Evolutionary conservation across 2,113 vertebrate species (phyloP).

Genomic region (Entomyzon cyanotis): DNA sequence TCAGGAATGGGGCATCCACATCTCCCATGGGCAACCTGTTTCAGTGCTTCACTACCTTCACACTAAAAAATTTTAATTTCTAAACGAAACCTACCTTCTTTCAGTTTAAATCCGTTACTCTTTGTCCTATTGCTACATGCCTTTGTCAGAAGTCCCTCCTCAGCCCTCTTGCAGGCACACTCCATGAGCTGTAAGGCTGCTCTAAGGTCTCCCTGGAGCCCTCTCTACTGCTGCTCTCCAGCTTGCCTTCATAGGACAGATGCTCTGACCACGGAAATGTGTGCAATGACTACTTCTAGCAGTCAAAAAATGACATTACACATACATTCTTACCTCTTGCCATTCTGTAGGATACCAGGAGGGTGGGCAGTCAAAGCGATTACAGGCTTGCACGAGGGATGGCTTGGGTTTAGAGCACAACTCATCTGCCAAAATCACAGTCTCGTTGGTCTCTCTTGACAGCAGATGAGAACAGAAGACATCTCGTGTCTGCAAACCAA

Average conservation of each 20-base stretch:
- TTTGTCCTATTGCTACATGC: not conserved
- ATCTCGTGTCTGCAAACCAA: slow-evolving; percentile 88
- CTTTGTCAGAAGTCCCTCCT: not conserved
- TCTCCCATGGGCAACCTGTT: accelerated
- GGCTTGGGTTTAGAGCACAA: slow-evolving; percentile 86
- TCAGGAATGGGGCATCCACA: not conserved
- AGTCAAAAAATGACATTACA: not conserved
- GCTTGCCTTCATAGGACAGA: not conserved
- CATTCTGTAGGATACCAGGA: slow-evolving; percentile 86
- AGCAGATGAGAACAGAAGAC: slow-evolving; percentile 84
- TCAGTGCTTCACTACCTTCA: not conserved
- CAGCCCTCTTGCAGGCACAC: not conserved
- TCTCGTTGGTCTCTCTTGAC: slow-evolving; percentile 81
- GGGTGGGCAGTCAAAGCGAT: slow-evolving; percentile 93
- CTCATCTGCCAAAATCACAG: slow-evolving; percentile 78
- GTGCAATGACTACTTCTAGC: not conserved
- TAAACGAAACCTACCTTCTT: not conserved
- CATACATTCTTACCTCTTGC: slow-evolving; percentile 81
- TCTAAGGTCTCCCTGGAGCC: not conserved
- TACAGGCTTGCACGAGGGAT: slow-evolving; percentile 86
- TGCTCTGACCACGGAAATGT: not conserved
- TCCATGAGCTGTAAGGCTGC: not conserved
- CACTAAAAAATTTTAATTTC: not conserved
- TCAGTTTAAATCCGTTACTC: not conserved
- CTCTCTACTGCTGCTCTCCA: not conserved